A percentile compares a stretch with the other conserved stretches of the same genome.
phyloP scores from a whole-genome alignment of 2,113 vertebrate species.

The Odontophorus gujanensis region DNA sequence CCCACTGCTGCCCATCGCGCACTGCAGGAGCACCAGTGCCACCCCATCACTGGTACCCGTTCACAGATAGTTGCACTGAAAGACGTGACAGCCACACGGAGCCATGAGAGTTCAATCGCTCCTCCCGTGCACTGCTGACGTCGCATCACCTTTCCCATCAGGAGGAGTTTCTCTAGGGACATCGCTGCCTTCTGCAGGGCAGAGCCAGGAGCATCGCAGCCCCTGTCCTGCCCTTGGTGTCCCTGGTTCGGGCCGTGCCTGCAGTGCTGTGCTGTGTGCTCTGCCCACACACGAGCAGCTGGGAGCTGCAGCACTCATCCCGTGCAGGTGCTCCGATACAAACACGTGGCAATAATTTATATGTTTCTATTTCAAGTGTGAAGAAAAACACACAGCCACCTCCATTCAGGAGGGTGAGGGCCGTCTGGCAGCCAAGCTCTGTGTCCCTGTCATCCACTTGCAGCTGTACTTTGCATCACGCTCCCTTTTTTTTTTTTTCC shows the following conservation, averaged over 20 bases:
- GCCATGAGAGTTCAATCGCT: fast-evolving
- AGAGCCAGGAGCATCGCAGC: not conserved
- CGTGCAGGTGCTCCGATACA: not conserved
- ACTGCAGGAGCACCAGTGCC: not conserved
- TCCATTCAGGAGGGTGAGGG: slow-evolving; percentile 19
- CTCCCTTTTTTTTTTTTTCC: not conserved
- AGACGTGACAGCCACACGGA: not conserved
- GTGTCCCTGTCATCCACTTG: not conserved
- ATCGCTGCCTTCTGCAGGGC: not conserved
- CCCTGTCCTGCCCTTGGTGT: not conserved
- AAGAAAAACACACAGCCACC: slow-evolving; percentile 32
- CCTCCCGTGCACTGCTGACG: not conserved
- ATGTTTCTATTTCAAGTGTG: slow-evolving; percentile 29
- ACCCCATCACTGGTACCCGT: not conserved
- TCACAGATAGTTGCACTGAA: not conserved
- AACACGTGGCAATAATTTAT: not conserved
- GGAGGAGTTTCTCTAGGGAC: no score
- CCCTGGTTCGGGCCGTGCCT: not conserved
- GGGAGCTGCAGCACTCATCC: fast-evolving
- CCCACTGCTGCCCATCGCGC: not conserved
- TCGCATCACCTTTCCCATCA: not conserved
- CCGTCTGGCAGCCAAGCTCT: slow-evolving; percentile 16
- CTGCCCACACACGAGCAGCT: not conserved
- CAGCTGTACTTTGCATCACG: slow-evolving; percentile 28
- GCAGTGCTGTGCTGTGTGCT: not conserved